Percentiles rank a stretch among this genome's conserved stretches.
These are phyloP conservation scores for Scaptodrosophila lebanonensis DNA, from an alignment of 1,140 invertebrate genomes.

Conservation along the genomic window DNA sequence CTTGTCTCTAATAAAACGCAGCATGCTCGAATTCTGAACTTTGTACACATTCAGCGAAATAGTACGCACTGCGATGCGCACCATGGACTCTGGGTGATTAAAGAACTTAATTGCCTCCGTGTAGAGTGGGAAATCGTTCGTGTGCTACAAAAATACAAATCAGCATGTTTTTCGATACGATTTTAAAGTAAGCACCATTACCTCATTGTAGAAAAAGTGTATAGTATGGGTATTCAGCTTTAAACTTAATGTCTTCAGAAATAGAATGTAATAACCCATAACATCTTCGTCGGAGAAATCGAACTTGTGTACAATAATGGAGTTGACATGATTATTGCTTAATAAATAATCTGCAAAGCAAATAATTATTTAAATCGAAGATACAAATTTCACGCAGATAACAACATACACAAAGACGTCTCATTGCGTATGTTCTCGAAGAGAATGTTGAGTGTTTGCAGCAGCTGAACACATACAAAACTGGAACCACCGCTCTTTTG, in stretches of 20 bases:
- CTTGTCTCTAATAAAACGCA: constrained; percentile 95
- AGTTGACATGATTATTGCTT: constrained; percentile 99
- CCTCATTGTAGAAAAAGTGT: constrained; percentile 99
- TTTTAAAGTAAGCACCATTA: background rate
- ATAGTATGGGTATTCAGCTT: constrained; percentile 99
- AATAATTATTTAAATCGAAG: background rate
- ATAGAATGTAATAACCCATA: constrained; percentile 99
- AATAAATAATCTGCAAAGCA: constrained; percentile 95
- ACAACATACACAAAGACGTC: constrained; percentile 96
- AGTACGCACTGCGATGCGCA: constrained; percentile 97
- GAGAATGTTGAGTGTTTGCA: constrained; percentile 98
- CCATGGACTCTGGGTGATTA: constrained; percentile 99
- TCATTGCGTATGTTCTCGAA: constrained; percentile 99
- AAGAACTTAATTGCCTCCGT: constrained; percentile 99
- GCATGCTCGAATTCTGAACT: constrained; percentile 97
- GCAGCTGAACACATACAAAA: constrained; percentile 97
- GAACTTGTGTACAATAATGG: constrained; percentile 99
- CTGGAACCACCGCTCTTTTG: constrained; percentile 95
- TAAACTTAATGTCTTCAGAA: constrained; percentile 97
- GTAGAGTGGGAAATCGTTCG: constrained; percentile 99
- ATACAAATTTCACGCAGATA: too few species aligned
- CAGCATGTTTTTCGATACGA: background rate
- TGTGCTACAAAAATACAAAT: constrained; percentile 85
- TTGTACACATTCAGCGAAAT: constrained; percentile 97
- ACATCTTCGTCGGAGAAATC: constrained; percentile 99